Evolutionary conservation across 2,113 vertebrate species (phyloP).

Genomic region (Corythoichthys haematopterus): DNA sequence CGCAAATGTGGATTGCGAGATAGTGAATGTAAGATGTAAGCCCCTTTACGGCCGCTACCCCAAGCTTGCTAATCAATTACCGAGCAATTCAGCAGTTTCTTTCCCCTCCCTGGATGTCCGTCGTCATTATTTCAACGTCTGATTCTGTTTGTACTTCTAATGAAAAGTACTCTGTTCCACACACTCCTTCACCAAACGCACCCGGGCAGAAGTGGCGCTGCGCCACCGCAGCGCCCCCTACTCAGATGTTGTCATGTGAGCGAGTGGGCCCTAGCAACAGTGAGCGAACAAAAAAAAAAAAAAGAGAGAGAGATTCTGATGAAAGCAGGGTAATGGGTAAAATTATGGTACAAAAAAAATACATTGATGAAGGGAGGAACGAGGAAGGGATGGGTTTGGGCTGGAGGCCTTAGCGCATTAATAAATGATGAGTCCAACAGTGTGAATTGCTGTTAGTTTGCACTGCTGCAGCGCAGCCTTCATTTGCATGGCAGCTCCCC

Average conservation of each 20-base stretch:
- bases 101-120: constrained; percentile 46
- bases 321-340: constrained; percentile 57
- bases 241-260: constrained; percentile 72
- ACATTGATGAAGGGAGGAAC: constrained; percentile 28
- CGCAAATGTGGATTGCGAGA: constrained; percentile 46
- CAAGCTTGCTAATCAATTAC: constrained; percentile 49
- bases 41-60: constrained; percentile 27
- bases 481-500: constrained; percentile 71
- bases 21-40: constrained; percentile 34
- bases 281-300: constrained; percentile 56
- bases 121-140: constrained; percentile 55
- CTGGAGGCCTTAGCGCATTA: constrained; percentile 68
- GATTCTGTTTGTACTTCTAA: constrained; percentile 58
- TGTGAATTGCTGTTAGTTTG: constrained; percentile 76
- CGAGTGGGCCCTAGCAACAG: constrained; percentile 75
- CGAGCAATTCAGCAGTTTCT: constrained; percentile 52
- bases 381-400: constrained; percentile 16
- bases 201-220: constrained; percentile 31
- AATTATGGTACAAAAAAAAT: constrained; percentile 48
- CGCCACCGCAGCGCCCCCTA: constrained; percentile 73
- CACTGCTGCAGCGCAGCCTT: constrained; percentile 65
- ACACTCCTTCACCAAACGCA: constrained; percentile 19
- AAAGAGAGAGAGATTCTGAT: constrained; percentile 56
- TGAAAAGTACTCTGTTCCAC: constrained; percentile 51
- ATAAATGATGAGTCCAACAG: constrained; percentile 78